phyloP scores from a whole-genome alignment of 1,140 invertebrate genomes.

The Holotrichia oblita region DNA sequence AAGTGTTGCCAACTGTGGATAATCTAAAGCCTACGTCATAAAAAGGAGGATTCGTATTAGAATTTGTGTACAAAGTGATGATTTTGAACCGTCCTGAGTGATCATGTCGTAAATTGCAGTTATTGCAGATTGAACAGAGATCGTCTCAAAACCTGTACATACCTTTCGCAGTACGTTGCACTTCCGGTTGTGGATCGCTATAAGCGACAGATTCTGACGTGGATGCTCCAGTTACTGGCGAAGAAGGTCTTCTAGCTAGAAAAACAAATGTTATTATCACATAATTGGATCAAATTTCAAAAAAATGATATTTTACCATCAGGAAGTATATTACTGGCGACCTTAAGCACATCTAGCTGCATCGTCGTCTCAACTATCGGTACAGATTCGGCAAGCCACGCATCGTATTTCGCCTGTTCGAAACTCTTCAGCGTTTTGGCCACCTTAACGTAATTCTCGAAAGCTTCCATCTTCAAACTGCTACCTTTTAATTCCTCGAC shows the following conservation, averaged over 20 bases:
- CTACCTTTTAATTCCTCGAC: conserved; percentile 79
- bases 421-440: conserved; percentile 79
- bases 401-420: conserved; percentile 74
- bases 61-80: too few relatives aligned
- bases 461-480: conserved; percentile 77
- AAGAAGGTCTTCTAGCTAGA: neutral
- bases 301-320: neutral
- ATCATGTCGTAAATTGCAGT: too few relatives aligned
- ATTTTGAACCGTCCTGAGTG: too few relatives aligned
- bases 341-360: conserved; percentile 72
- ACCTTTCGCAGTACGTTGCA: conserved; percentile 44
- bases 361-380: conserved; percentile 69
- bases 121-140: too few relatives aligned
- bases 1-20: conserved; percentile 28
- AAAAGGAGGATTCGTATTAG: too few relatives aligned
- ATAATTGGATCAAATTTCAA: neutral
- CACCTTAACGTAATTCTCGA: conserved; percentile 79
- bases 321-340: conserved; percentile 55
- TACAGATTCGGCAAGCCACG: conserved; percentile 69
- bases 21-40: conserved; percentile 39
- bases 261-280: too few relatives aligned
- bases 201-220: neutral
- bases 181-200: conserved; percentile 39
- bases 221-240: neutral
- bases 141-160: too few relatives aligned